These are phyloP conservation scores for Enteromius trimaculatus DNA, from an alignment of 2,797 vertebrate genomes.

Conservation along the genomic window DNA sequence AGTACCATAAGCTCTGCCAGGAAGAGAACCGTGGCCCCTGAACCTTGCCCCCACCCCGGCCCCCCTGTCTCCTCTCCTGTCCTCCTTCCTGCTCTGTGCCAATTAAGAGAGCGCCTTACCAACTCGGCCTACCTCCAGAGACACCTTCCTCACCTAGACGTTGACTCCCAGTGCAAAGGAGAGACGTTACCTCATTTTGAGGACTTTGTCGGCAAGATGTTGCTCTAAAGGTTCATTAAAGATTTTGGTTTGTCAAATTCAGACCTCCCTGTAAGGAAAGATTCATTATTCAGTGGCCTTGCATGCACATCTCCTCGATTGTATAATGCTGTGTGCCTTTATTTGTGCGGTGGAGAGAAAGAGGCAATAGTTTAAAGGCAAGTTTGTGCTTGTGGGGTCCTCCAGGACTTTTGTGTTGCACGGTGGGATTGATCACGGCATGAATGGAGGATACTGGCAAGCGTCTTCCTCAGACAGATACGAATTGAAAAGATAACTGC, in stretches of 20 bases:
- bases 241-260: constrained; percentile 16
- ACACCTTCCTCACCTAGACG: constrained; percentile 20
- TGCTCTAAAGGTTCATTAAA: background rate
- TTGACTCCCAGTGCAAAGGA: background rate
- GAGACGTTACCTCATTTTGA: background rate
- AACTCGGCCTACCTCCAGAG: constrained; percentile 6
- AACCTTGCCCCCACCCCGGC: constrained; percentile 10
- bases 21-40: constrained; percentile 40
- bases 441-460: constrained; percentile 60
- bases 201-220: background rate
- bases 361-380: constrained; percentile 1
- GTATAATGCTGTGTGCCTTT: constrained; percentile 35
- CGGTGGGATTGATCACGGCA: constrained; percentile 42
- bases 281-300: constrained; percentile 33
- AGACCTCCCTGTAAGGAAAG: constrained; percentile 32
- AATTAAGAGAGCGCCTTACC: constrained; percentile 55
- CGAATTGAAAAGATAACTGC: constrained; percentile 57
- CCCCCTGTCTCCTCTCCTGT: constrained; percentile 19
- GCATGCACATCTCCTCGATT: constrained; percentile 27
- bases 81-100: constrained; percentile 36
- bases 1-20: constrained; percentile 36
- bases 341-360: constrained; percentile 31
- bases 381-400: constrained; percentile 55
- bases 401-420: constrained; percentile 50
- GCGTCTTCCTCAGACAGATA: constrained; percentile 51